Conservation (phyloP, 2,888 invertebrate species). For the Disparrhopalites patrizii region DNA sequence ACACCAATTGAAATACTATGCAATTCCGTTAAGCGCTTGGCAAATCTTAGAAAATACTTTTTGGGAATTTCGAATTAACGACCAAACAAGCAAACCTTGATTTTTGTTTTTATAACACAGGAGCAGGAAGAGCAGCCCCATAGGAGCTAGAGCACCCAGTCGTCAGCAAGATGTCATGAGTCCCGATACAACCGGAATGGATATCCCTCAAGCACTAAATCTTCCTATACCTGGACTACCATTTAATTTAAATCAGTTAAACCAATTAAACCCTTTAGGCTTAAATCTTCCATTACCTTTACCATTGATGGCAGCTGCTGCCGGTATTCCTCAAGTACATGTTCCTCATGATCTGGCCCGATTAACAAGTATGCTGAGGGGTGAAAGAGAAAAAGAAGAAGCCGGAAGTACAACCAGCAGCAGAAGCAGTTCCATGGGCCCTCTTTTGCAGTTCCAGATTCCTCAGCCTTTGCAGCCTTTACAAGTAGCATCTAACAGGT, state of each 20-base stretch:
- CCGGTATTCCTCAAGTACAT: slow-evolving; percentile 45
- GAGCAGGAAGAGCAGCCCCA: slow-evolving; percentile 44
- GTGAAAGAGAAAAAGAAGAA: not conserved
- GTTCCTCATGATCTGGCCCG: slow-evolving; percentile 47
- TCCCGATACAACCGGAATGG: slow-evolving; percentile 36
- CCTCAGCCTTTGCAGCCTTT: slow-evolving; percentile 12
- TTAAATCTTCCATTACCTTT: slow-evolving; percentile 38
- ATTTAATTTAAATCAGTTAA: slow-evolving; percentile 28
- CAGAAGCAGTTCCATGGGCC: not conserved
- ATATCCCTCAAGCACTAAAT: slow-evolving; percentile 28
- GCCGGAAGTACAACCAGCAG: not conserved
- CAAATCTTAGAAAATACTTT: no score
- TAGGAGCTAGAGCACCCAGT: slow-evolving; percentile 20
- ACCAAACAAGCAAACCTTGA: no score
- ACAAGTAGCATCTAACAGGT: slow-evolving; percentile 18
- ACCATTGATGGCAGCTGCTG: slow-evolving; percentile 35
- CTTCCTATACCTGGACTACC: slow-evolving; percentile 32
- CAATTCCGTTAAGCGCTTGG: no score
- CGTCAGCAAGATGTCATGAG: slow-evolving; percentile 39
- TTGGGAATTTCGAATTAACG: no score
- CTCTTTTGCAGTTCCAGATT: slow-evolving; percentile 8
- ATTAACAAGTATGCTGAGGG: slow-evolving; percentile 45
- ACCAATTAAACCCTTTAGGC: not conserved
- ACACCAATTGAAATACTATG: no score
- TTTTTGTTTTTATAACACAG: slow-evolving; percentile 19